Conservation (phyloP, 92 coral and sea anemone species). For the Muricea muricata region DNA sequence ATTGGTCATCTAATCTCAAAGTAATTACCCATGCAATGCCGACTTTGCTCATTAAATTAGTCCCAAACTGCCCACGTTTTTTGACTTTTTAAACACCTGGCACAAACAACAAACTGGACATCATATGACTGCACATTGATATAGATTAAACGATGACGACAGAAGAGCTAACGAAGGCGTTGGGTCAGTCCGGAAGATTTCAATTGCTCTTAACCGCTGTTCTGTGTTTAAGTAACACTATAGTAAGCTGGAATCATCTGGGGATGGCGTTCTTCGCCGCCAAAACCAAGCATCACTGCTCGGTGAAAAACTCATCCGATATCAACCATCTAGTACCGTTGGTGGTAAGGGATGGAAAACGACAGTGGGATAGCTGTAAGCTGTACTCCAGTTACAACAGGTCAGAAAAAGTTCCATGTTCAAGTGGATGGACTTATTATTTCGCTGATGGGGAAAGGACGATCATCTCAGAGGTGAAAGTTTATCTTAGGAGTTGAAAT, state of each 20-base stretch:
- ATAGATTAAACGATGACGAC: neutral
- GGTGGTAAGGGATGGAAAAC: neutral
- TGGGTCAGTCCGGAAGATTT: neutral
- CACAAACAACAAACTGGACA: no score
- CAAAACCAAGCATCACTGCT: neutral
- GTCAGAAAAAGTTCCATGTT: neutral
- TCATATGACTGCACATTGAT: no score
- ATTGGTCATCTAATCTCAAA: no score
- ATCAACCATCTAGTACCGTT: neutral
- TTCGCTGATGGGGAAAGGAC: neutral
- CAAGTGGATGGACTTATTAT: slow-evolving; percentile 15
- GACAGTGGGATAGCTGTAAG: neutral
- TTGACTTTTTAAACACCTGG: no score
- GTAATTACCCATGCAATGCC: no score
- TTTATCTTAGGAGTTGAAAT: no score
- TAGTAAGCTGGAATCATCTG: neutral
- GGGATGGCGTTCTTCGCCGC: neutral
- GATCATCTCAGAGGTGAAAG: neutral
- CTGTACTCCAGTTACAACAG: neutral
- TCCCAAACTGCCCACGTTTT: no score
- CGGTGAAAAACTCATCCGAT: neutral
- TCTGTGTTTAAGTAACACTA: neutral
- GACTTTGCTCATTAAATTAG: no score
- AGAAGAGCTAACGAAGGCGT: neutral
- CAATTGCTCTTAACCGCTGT: neutral